Conservation (phyloP, 1,140 invertebrate species). For the Polypedilum vanderplanki region DNA sequence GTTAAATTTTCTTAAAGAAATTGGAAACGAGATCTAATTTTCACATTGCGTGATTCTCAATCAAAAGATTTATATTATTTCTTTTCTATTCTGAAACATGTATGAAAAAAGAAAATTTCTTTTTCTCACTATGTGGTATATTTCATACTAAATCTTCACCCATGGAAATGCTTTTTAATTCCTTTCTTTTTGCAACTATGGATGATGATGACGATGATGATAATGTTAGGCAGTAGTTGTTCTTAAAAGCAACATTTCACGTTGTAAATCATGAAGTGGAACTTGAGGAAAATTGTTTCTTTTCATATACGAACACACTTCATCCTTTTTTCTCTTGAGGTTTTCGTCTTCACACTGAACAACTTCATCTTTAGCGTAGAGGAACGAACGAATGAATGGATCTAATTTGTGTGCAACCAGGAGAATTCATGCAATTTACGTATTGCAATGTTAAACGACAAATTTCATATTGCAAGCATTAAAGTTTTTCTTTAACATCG, state of each 20-base stretch:
- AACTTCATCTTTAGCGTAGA: background rate
- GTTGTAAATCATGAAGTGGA: constrained; percentile 6
- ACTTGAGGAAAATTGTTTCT: background rate
- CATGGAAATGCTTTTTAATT: background rate
- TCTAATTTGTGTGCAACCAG: constrained; percentile 17
- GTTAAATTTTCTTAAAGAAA: background rate
- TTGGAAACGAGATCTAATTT: constrained; percentile 27
- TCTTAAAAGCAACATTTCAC: background rate
- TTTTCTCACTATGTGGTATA: no score
- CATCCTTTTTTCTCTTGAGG: constrained; percentile 1
- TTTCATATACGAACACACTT: no score
- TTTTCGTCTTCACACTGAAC: background rate
- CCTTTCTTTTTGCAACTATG: background rate
- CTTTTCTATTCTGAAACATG: no score
- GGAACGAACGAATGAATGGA: background rate
- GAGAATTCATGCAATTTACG: background rate
- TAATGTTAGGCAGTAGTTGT: no score
- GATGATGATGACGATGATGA: no score
- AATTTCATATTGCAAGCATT: background rate
- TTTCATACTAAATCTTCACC: background rate
- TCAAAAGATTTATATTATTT: background rate
- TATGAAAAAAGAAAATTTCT: no score
- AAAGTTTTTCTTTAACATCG: background rate
- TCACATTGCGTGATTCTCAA: constrained; percentile 1
- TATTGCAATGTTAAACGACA: background rate